Base-by-base conservation (phyloP, 2,888 invertebrate genomes). In the Chrysolina haemoptera region DNA sequence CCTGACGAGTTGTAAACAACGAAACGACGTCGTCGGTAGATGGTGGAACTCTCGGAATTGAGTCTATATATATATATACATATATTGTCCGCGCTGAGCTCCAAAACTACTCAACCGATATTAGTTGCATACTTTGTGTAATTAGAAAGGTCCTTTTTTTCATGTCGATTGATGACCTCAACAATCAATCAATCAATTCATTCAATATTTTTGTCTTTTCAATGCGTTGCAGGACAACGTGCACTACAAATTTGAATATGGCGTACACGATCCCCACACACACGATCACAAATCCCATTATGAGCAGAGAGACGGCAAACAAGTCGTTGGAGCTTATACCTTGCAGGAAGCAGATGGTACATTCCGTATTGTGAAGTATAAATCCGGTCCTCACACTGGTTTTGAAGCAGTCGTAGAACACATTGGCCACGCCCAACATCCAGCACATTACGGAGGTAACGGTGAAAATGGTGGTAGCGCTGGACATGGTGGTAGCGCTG, bases 311-410 rank as follows among this genome's bases (percentile, higher is more conserved):
- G 84, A 87, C 70, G 87, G 87, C 5, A 83, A 87, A 70, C 78
- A 84, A 16, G 87, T 88, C 27, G 84, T 85, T 65, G 88, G 88
- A n/a, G 81, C 76, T 10, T 87, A 88, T 81, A 82, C 83, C 66
- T 71, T 88, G 14, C 81, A 85, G 53, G 87, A 88, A 78, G 84
- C 88, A 35, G 88, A 88, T 79, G 88, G 88, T 77, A 87, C 87
- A 64, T 81, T 81, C 18, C 83, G 88, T 12, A 82, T 85, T 9
- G 88, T 88, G 8, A 84, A 87, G 74, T 88, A 88, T 81, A 84
- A 75, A 68, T 73, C 77, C 16, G 77, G 72, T 11, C 77, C 74
- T 41, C 79, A 83, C 62, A 65, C 75, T 41, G 83, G 83, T 12
- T 82, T 83, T 68, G 78, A 83, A 53, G 83, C 83, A n/a, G 79